A percentile compares a stretch with the other conserved stretches of the same genome.
Conservation (phyloP, 1,140 invertebrate genomes). For the Drosophila azteca region DNA sequence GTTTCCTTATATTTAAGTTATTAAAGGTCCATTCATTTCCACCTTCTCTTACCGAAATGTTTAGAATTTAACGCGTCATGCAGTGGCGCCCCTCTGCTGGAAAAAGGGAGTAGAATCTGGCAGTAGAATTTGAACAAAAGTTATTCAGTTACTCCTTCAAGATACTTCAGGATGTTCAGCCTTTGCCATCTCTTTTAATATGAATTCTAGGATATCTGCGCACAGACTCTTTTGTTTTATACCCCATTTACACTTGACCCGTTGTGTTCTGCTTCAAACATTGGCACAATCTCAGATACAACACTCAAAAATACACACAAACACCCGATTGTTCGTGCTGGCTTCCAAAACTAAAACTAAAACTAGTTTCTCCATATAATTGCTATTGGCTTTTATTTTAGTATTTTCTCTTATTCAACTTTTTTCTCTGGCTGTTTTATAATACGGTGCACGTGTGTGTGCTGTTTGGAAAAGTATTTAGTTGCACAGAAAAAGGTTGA, state of each 20-base stretch:
- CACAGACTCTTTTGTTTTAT: neutral
- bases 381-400: slow-evolving; percentile 58
- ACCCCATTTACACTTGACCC: neutral
- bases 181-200: too few relatives aligned
- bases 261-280: neutral
- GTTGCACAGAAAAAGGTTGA: slow-evolving; percentile 50
- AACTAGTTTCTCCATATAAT: slow-evolving; percentile 68
- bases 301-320: neutral
- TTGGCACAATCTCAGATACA: neutral
- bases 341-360: slow-evolving; percentile 16
- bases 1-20: too few relatives aligned
- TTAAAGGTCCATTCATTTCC: too few relatives aligned
- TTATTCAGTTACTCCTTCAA: too few relatives aligned
- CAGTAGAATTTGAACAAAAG: too few relatives aligned
- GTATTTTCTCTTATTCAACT: slow-evolving; percentile 15
- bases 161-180: too few relatives aligned
- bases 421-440: slow-evolving; percentile 10
- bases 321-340: slow-evolving; percentile 14
- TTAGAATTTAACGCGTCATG: too few relatives aligned
- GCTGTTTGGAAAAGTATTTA: slow-evolving; percentile 47
- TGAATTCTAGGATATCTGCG: neutral
- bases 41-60: too few relatives aligned
- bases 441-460: slow-evolving; percentile 19
- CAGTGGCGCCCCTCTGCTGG: too few relatives aligned
- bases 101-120: too few relatives aligned